Percentiles rank a stretch among this genome's conserved stretches.
Conservation (phyloP, 1,140 invertebrate genomes). For the Leptopilina clavipes region DNA sequence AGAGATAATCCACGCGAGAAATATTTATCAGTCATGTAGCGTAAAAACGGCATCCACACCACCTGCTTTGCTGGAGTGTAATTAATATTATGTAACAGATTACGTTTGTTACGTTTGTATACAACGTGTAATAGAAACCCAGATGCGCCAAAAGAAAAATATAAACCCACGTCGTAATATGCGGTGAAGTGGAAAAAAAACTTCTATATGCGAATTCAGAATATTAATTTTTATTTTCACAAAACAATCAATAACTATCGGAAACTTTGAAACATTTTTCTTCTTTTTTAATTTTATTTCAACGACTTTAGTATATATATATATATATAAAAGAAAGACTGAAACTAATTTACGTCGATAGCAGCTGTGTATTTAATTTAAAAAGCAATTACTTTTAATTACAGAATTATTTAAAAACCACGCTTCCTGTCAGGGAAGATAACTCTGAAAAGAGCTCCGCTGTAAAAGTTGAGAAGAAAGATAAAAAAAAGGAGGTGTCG, state of each 20-base stretch:
- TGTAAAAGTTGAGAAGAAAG: conserved; percentile 43
- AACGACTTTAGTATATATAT: neutral
- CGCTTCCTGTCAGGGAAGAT: conserved; percentile 5
- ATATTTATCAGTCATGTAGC: conserved; percentile 23
- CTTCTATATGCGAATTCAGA: neutral
- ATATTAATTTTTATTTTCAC: too few species aligned
- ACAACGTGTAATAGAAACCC: neutral
- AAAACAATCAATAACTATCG: too few species aligned
- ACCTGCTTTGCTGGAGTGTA: neutral
- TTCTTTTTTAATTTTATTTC: neutral
- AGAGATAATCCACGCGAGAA: conserved; percentile 21
- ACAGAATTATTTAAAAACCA: conserved; percentile 29
- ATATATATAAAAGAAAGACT: too few species aligned
- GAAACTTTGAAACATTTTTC: neutral
- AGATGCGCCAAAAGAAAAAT: conserved; percentile 4
- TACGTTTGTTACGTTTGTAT: conserved; percentile 28
- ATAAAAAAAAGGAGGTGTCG: conserved; percentile 35
- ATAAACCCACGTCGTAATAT: neutral
- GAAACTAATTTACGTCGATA: conserved; percentile 22
- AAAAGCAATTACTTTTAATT: conserved; percentile 33
- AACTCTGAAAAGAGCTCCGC: conserved; percentile 30
- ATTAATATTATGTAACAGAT: conserved; percentile 11
- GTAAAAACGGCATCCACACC: neutral
- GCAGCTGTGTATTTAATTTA: conserved; percentile 27
- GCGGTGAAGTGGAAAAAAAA: neutral